A percentile compares a stretch with the other conserved stretches of the same genome.
Evolutionary conservation across 2,797 vertebrate genomes (phyloP).

Genomic region (Sebastes diaconus): DNA sequence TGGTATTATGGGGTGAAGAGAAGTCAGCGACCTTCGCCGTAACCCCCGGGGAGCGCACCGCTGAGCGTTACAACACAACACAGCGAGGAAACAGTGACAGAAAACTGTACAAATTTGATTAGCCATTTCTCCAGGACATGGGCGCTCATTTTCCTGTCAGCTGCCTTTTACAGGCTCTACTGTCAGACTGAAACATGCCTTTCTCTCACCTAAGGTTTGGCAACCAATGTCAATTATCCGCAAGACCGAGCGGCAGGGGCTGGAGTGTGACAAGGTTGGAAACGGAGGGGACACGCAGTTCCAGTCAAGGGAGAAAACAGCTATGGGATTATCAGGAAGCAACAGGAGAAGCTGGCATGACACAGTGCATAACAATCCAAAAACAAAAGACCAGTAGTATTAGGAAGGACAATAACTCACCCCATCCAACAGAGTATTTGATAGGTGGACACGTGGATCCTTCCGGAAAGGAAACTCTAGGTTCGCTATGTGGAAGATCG

Average conservation of each 20-base stretch:
- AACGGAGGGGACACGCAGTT: background rate
- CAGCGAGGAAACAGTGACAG: background rate
- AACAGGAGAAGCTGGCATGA: background rate
- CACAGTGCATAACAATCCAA: background rate
- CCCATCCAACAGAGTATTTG: conserved; percentile 95
- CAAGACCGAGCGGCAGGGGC: conserved; percentile 20
- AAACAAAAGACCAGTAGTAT: conserved; percentile 14
- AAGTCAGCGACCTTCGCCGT: background rate
- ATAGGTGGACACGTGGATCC: conserved; percentile 89
- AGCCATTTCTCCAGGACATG: conserved; percentile 22
- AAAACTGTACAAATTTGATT: conserved; percentile 36
- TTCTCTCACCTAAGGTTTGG: conserved; percentile 19
- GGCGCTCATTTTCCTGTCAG: conserved; percentile 19
- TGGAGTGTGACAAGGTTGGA: background rate
- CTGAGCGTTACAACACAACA: conserved; percentile 3
- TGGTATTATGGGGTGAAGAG: conserved; percentile 21
- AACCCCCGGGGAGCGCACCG: background rate
- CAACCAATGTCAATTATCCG: conserved; percentile 52
- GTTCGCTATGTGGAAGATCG: conserved; percentile 92
- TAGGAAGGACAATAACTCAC: conserved; percentile 80
- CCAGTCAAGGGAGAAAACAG: background rate
- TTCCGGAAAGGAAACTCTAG: conserved; percentile 98
- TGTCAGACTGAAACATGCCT: conserved; percentile 1
- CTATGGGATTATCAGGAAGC: background rate
- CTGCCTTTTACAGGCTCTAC: background rate